A percentile compares a stretch with the other conserved stretches of the same genome.
Evolutionary conservation across 30 jellyfish, hydroid and myxozoan genomes (phyloP).

Genomic region (Clytia hemisphaerica): DNA sequence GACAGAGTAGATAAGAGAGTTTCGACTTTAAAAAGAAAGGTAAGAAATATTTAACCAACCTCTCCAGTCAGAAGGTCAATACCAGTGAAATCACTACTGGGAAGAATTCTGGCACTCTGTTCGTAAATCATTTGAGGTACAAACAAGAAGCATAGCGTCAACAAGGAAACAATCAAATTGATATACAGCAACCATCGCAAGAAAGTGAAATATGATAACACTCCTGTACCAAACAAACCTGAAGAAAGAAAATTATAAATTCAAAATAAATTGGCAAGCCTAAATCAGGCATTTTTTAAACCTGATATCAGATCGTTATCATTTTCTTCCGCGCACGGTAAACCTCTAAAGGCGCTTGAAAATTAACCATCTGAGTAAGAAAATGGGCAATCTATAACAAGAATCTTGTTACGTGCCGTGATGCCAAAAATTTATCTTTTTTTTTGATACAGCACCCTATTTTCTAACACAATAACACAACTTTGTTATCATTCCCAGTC

Average conservation of each 20-base stretch:
- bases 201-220: constrained; percentile 56
- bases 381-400: no score
- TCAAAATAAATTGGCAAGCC: neutral
- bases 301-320: no score
- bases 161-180: constrained; percentile 31
- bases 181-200: constrained; percentile 74
- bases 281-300: neutral
- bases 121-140: constrained; percentile 56
- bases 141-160: constrained; percentile 44
- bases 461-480: no score
- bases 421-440: no score
- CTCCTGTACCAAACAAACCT: constrained; percentile 91
- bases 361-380: no score
- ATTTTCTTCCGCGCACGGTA: no score
- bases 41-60: constrained; percentile 39
- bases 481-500: no score
- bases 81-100: constrained; percentile 63
- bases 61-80: constrained; percentile 72
- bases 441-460: no score
- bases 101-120: constrained; percentile 42
- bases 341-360: no score
- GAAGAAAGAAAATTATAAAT: constrained; percentile 1
- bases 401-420: no score
- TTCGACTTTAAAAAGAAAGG: no score
- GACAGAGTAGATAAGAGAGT: no score